Conservation (phyloP, 2,113 vertebrate species). For the Pteropus alecto region DNA sequence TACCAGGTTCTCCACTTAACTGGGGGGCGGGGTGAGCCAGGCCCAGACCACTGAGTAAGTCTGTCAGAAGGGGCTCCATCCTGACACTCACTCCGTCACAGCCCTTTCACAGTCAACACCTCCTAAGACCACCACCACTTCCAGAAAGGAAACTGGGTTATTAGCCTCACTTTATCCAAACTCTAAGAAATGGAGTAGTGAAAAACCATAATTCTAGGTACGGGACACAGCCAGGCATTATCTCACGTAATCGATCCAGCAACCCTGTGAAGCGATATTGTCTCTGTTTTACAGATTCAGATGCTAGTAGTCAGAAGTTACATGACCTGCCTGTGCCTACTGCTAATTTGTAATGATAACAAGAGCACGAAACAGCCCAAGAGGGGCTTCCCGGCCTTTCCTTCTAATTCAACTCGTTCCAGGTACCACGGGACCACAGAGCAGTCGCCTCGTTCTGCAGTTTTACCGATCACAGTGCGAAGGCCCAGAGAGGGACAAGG, state of each 20-base stretch:
- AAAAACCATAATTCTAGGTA: background rate
- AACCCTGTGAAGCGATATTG: rapidly evolving
- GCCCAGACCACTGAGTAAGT: background rate
- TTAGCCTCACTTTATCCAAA: background rate
- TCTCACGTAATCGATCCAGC: background rate
- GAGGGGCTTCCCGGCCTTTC: background rate
- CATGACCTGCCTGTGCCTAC: background rate
- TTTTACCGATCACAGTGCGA: background rate
- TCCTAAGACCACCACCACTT: background rate
- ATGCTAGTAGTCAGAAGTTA: background rate
- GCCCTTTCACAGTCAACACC: background rate
- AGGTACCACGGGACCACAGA: background rate
- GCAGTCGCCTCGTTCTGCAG: background rate
- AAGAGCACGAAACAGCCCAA: background rate
- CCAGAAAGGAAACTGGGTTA: background rate
- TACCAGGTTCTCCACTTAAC: background rate
- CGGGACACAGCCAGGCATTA: background rate
- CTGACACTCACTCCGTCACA: background rate
- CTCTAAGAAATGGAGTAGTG: background rate
- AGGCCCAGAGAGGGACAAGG: background rate
- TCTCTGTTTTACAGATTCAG: background rate
- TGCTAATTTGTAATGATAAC: background rate
- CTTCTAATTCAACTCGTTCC: background rate
- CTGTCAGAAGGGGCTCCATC: background rate
- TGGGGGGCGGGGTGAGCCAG: background rate